These are phyloP conservation scores for Caranx melampygus DNA, from an alignment of 2,113 vertebrate genomes.

Conservation along the genomic window DNA sequence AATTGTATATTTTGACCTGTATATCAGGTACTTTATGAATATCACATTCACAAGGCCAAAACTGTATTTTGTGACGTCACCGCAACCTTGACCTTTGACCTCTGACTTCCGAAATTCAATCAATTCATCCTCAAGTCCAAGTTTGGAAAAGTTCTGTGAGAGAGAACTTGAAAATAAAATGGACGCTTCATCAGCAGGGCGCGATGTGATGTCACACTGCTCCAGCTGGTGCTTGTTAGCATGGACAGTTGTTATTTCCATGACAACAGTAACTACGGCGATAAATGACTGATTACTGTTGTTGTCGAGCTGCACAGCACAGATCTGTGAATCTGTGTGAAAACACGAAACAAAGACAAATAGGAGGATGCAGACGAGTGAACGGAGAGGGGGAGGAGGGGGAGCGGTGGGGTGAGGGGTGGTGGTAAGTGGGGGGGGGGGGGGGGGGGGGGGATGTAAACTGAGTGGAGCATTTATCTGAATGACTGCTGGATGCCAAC, in stretches of 20 bases:
- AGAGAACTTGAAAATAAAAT: no score
- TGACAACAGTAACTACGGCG: neutral
- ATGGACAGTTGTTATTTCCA: neutral
- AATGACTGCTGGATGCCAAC: conserved; percentile 39
- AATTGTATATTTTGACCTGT: no score
- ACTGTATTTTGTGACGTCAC: no score
- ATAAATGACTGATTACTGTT: neutral
- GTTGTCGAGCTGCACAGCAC: neutral
- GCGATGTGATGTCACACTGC: neutral
- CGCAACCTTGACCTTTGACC: no score
- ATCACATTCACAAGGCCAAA: no score
- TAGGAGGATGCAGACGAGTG: conserved; percentile 27
- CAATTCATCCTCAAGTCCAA: no score
- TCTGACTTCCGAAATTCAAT: no score
- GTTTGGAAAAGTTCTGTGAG: neutral
- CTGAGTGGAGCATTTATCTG: conserved; percentile 49
- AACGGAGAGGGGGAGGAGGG: neutral
- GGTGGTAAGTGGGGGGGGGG: neutral
- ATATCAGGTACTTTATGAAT: no score
- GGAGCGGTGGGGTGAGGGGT: neutral
- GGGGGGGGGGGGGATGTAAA: neutral
- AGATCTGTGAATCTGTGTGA: neutral
- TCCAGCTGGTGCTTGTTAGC: no score
- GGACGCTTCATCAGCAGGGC: no score
- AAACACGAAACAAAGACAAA: conserved; percentile 1